These are phyloP conservation scores for Myopa testacea DNA, from an alignment of 2,888 invertebrate species.

Conservation along the genomic window DNA sequence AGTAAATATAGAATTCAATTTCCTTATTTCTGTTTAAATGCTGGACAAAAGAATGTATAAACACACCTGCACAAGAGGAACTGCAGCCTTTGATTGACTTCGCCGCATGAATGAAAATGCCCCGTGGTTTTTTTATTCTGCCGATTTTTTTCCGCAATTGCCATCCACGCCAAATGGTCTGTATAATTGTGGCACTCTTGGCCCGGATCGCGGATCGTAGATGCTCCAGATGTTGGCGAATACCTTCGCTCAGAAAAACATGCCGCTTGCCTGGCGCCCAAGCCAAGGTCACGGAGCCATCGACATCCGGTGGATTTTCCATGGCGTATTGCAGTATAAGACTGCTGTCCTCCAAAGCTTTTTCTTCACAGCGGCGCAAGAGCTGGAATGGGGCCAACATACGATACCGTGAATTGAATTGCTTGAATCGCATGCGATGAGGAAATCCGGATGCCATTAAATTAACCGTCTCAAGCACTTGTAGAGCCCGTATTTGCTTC, in stretches of 20 bases:
- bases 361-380: constrained; percentile 76
- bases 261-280: constrained; percentile 95
- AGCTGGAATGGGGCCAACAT: constrained; percentile 84
- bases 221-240: constrained; percentile 89
- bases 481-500: constrained; percentile 88
- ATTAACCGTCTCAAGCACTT: constrained; percentile 94
- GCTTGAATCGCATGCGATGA: constrained; percentile 94
- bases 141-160: constrained; percentile 78
- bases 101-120: constrained; percentile 51
- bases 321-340: constrained; percentile 80
- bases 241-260: constrained; percentile 93
- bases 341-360: constrained; percentile 81
- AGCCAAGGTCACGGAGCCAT: constrained; percentile 77
- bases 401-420: constrained; percentile 88
- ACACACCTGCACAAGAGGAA: constrained; percentile 60
- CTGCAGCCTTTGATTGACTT: constrained; percentile 54
- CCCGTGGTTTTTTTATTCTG: constrained; percentile 61
- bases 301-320: constrained; percentile 72
- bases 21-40: not conserved
- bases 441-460: constrained; percentile 96
- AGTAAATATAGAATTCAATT: constrained; percentile 36
- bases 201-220: constrained; percentile 82
- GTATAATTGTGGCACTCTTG: constrained; percentile 85
- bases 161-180: constrained; percentile 87
- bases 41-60: not conserved